Evolutionary conservation across 2,888 invertebrate genomes (phyloP), one percentile per base, ranked within the genome.

Genomic region (Schizotus pectinicornis): DNA sequence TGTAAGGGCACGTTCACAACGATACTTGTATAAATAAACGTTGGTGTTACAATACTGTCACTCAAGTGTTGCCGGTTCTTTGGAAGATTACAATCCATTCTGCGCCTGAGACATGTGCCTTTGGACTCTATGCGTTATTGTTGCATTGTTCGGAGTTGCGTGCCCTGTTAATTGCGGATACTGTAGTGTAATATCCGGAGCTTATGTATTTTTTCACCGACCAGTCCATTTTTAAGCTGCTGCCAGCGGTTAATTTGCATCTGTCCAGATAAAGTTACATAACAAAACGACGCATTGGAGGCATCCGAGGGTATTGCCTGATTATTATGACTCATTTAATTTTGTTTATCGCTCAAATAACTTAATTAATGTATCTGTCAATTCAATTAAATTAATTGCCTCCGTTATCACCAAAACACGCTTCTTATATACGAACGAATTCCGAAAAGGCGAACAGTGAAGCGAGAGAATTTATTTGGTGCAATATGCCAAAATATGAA

Each of bases 291-390:
- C 30, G 37, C 12, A 12, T 32, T 14, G 6, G 36, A 33, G 7
- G 36, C 6, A 47, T 22, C 13, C 8, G 14, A 47, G 35, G 12
- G 36, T 36, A 47, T 47, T 36, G 32, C 33, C 6, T 34, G 2
- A 37, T 13, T 46, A 45, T 55, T 33, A 54, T 38, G 49, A 56
- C 33, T 55, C 55, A 54, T 47, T 53, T 54, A 43, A 34, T 55
- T 56, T 37, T 42, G 35, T 42, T 56, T 55, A 48, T 56, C 43
- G 31, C 34, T 52, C 11, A 50, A 52, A 52, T 49, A 49, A 49
- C 38, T 38, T 53, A 53, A 56, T 56, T 56, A 49, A 43, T 41
- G 55, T 55, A 55, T 55, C 39, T 55, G 48, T 48, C 48, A 48
- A 38, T 55, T 47, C 14, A 7, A 42, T 55, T 47, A 55, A 55